phyloP scores from a whole-genome alignment of 2,113 vertebrate species.

The Sprattus sprattus region DNA sequence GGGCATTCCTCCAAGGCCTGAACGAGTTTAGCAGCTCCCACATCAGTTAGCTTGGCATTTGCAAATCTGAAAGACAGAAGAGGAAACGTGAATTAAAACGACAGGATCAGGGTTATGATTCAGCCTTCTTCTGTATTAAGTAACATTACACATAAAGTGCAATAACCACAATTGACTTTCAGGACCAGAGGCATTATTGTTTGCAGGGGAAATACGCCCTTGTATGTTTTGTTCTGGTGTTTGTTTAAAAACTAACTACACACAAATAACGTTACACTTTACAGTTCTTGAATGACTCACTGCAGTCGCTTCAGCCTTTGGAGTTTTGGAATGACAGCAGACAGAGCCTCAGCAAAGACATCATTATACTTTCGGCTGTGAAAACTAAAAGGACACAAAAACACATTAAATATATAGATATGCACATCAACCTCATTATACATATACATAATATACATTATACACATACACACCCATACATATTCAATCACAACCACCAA shows the following conservation, averaged over 20 bases:
- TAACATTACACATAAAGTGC: neutral
- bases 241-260: neutral
- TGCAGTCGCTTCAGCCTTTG: constrained; percentile 72
- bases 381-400: constrained; percentile 72
- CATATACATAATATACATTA: neutral
- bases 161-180: neutral
- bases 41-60: constrained; percentile 70
- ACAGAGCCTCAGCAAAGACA: constrained; percentile 81
- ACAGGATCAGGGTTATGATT: neutral
- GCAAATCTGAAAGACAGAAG: constrained; percentile 68
- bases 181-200: neutral
- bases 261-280: neutral
- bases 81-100: constrained; percentile 3
- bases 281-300: constrained; percentile 67
- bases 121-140: neutral
- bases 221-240: neutral
- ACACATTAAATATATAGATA: neutral
- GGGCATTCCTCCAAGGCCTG: constrained; percentile 70
- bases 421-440: neutral
- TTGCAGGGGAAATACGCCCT: neutral
- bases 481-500: neutral
- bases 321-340: constrained; percentile 71
- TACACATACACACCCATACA: neutral
- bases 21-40: constrained; percentile 71
- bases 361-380: constrained; percentile 80